A percentile compares a stretch with the other conserved stretches of the same genome.
Evolutionary conservation across 2,113 vertebrate species (phyloP).

Genomic region (Mirza zaza): DNA sequence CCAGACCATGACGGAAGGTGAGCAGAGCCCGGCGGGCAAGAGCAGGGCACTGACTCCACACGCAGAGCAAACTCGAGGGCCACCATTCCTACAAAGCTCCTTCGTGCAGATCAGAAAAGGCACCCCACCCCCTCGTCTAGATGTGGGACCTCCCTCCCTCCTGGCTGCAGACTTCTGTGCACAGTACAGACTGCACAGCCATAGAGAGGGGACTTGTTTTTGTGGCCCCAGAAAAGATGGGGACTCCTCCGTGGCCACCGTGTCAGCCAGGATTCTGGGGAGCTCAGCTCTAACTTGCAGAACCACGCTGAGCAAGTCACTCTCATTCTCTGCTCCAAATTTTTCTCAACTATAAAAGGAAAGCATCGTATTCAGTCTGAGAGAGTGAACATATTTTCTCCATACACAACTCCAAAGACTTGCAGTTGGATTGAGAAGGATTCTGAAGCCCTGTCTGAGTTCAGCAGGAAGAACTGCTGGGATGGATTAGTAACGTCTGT

Average conservation of each 20-base stretch:
- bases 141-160: background rate
- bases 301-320: background rate
- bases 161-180: background rate
- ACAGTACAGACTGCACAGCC: background rate
- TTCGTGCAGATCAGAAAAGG: background rate
- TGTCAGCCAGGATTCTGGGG: background rate
- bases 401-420: background rate
- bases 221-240: background rate
- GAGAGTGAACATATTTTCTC: background rate
- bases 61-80: background rate
- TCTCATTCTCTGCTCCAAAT: background rate
- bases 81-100: background rate
- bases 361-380: background rate
- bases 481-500: constrained; percentile 47
- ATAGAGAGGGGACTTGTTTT: background rate
- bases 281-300: background rate
- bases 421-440: background rate
- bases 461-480: background rate
- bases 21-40: background rate
- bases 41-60: background rate
- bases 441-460: background rate
- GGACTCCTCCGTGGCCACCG: accelerated
- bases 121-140: background rate
- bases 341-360: background rate
- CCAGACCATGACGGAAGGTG: constrained; percentile 98